Conservation (phyloP, 1,140 invertebrate species). For the Hestina assimilis region DNA sequence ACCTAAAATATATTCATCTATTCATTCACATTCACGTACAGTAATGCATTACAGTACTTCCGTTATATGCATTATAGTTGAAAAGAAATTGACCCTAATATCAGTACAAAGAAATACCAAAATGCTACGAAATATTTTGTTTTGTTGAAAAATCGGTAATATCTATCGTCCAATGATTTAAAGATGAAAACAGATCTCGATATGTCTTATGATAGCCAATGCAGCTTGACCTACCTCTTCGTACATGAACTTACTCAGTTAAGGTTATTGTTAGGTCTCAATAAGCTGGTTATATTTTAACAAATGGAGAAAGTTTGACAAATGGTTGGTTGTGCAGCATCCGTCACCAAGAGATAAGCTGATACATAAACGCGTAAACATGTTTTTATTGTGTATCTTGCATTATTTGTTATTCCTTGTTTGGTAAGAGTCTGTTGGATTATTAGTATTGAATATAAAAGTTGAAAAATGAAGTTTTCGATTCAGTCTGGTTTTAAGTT, state of each 20-base stretch:
- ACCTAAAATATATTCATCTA: constrained; percentile 3
- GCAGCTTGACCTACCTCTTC: neutral
- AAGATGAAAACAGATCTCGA: constrained; percentile 1
- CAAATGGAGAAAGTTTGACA: constrained; percentile 1
- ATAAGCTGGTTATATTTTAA: neutral
- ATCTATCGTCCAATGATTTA: neutral
- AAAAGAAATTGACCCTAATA: neutral
- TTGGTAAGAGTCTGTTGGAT: neutral
- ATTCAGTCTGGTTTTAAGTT: too few relatives aligned
- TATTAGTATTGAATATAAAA: too few relatives aligned
- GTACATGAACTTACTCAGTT: neutral
- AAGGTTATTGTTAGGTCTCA: neutral
- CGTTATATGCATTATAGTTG: neutral
- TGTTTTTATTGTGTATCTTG: neutral
- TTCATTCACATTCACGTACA: neutral
- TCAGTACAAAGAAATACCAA: neutral
- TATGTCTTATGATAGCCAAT: neutral
- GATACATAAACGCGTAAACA: neutral
- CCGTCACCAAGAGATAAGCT: neutral
- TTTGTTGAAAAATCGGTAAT: neutral
- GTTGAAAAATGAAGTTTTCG: too few relatives aligned
- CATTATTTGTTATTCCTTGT: neutral
- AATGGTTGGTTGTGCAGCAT: neutral
- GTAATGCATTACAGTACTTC: neutral
- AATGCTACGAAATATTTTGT: neutral